Percentiles rank a stretch among this genome's conserved stretches.
Evolutionary conservation across 2,888 invertebrate species (phyloP).

Genomic region (Nemoura dubitans): DNA sequence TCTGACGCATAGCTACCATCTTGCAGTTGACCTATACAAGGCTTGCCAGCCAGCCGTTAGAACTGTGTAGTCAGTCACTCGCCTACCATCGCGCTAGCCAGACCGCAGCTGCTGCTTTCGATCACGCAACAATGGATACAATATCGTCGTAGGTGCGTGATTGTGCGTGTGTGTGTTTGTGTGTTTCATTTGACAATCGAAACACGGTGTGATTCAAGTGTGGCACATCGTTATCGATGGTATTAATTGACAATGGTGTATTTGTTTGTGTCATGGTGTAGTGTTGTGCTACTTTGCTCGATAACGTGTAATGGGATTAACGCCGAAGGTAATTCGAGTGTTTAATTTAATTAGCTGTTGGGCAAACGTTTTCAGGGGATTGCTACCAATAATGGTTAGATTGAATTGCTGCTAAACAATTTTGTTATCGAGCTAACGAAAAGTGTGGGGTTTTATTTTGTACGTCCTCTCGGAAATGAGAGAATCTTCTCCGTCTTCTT

Average conservation of each 20-base stretch:
- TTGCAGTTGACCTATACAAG: background rate
- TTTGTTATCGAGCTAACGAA: too few species aligned
- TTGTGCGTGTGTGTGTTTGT: background rate
- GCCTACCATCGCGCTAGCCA: background rate
- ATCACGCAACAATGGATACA: background rate
- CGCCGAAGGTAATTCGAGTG: conserved; percentile 20
- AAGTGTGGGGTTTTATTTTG: too few species aligned
- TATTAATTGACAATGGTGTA: conserved; percentile 33
- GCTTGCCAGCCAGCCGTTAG: background rate
- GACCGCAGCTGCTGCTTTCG: background rate
- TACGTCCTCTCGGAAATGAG: too few species aligned
- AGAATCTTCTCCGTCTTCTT: too few species aligned
- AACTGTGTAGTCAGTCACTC: background rate
- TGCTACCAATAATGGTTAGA: too few species aligned
- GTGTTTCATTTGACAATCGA: background rate
- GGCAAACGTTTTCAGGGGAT: background rate
- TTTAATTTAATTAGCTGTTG: background rate
- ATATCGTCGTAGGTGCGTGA: background rate
- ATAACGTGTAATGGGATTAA: conserved; percentile 3
- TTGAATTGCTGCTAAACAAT: too few species aligned
- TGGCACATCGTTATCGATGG: background rate
- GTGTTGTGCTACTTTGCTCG: conserved; percentile 22
- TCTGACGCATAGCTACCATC: conserved; percentile 12
- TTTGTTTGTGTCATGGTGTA: conserved; percentile 18
- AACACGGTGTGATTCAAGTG: background rate